Percentiles rank a stretch among this genome's conserved stretches.
These are phyloP conservation scores for Caradrina clavipalpis DNA, from an alignment of 2,888 invertebrate genomes.

Conservation along the genomic window DNA sequence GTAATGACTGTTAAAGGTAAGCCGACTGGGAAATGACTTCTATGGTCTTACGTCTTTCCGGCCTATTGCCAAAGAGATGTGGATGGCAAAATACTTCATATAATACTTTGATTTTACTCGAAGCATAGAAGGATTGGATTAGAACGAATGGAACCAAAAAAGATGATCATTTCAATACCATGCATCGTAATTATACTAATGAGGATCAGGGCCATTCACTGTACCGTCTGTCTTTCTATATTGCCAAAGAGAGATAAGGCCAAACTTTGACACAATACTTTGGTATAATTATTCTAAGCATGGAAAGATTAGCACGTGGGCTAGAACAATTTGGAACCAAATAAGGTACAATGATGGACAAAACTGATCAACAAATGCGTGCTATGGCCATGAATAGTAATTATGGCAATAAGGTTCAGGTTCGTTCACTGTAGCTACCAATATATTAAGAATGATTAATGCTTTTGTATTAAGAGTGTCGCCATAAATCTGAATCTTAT, in stretches of 20 bases:
- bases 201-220: neutral
- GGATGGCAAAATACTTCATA: neutral
- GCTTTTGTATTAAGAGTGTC: no score
- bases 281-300: neutral
- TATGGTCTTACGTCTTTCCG: constrained; percentile 49
- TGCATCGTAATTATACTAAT: neutral
- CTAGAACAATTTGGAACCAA: neutral
- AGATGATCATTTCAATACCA: neutral
- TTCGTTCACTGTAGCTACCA: neutral
- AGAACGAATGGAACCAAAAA: neutral
- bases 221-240: constrained; percentile 51
- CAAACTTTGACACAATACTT: neutral
- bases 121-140: neutral
- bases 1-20: constrained; percentile 53
- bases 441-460: neutral
- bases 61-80: constrained; percentile 47
- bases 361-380: neutral
- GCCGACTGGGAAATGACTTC: constrained; percentile 38
- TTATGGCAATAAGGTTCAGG: neutral
- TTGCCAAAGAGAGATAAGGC: constrained; percentile 29
- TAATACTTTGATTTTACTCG: neutral
- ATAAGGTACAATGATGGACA: neutral
- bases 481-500: neutral
- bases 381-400: neutral
- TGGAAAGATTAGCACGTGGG: neutral